Conservation (phyloP, 2,888 invertebrate species). For the Drosophila subquinaria region DNA sequence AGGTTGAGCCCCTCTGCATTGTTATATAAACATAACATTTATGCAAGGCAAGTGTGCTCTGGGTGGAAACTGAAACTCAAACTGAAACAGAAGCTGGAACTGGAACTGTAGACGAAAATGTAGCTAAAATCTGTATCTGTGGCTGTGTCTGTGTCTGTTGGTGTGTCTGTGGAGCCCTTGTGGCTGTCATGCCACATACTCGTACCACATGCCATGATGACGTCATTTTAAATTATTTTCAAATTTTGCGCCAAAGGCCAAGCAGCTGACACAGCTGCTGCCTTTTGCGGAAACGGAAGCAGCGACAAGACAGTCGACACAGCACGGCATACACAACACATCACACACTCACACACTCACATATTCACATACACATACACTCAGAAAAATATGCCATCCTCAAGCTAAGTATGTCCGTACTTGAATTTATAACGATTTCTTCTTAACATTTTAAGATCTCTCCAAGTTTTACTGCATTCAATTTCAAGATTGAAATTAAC, state of each 20-base stretch:
- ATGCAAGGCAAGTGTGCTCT: constrained; percentile 34
- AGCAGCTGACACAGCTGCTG: constrained; percentile 49
- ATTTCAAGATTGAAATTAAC: no score
- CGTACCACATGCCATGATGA: constrained; percentile 51
- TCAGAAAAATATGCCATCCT: no score
- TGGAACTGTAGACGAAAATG: neutral
- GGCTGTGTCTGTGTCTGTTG: no score
- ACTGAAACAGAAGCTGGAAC: neutral
- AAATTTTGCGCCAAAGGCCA: constrained; percentile 75
- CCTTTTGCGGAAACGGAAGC: constrained; percentile 72
- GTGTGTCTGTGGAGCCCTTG: neutral
- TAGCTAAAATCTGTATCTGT: constrained; percentile 1
- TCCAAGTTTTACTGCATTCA: no score
- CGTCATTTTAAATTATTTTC: constrained; percentile 79
- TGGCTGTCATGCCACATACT: constrained; percentile 37
- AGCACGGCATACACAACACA: constrained; percentile 65
- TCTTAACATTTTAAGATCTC: no score
- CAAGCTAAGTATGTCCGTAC: no score
- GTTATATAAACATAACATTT: constrained; percentile 68
- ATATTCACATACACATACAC: neutral
- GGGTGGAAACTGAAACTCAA: neutral
- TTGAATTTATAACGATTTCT: no score
- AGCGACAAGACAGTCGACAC: constrained; percentile 70
- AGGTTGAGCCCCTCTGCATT: constrained; percentile 32
- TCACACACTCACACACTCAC: constrained; percentile 3